Conservation (phyloP, 1,140 invertebrate genomes). For the Ericerus pela region DNA sequence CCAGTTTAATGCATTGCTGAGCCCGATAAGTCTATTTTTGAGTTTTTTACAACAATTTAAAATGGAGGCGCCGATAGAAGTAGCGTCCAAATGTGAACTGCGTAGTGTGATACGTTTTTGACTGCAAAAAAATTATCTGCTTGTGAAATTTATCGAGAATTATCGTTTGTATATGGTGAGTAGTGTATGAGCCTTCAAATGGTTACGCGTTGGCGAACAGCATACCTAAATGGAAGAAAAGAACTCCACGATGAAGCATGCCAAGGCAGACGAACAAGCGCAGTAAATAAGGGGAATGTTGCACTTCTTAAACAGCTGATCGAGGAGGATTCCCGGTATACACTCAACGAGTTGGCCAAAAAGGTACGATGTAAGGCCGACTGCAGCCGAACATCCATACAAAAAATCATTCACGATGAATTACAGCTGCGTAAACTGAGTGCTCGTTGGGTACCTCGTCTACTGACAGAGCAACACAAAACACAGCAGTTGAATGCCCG, state of each 20-base stretch:
- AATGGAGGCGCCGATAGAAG: too few species aligned
- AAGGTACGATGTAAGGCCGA: background rate
- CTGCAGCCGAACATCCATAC: background rate
- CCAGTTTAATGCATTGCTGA: too few species aligned
- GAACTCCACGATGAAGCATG: conserved; percentile 1
- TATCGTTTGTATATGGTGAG: too few species aligned
- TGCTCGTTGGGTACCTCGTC: conserved; percentile 12
- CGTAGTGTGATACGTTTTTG: too few species aligned
- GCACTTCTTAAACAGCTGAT: background rate
- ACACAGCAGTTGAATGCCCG: conserved; percentile 2
- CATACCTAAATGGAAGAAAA: too few species aligned
- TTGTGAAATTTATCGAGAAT: too few species aligned
- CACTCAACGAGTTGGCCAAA: background rate
- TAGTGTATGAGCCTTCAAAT: too few species aligned
- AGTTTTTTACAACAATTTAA: too few species aligned
- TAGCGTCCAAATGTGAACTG: too few species aligned
- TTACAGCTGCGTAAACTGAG: conserved; percentile 1
- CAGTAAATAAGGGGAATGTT: background rate
- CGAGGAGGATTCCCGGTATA: background rate
- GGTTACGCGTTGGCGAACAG: too few species aligned
- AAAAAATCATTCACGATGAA: background rate
- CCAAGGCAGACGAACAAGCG: background rate
- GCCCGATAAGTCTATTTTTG: too few species aligned
- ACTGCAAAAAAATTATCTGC: too few species aligned
- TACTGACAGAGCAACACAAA: conserved; percentile 2